Evolutionary conservation across 1,140 invertebrate genomes (phyloP).

Genomic region (Eumaeus atala): DNA sequence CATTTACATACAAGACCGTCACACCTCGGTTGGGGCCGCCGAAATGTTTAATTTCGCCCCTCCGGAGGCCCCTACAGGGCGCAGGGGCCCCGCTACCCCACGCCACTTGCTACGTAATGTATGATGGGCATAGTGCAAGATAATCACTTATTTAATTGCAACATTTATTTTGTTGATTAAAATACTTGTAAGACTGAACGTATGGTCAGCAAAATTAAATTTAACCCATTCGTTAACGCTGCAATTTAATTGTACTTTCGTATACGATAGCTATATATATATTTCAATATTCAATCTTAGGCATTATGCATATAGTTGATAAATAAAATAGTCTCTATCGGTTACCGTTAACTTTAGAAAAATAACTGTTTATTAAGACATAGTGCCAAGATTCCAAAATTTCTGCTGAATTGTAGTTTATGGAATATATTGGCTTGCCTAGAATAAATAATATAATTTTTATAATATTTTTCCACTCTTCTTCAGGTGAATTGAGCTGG

Average conservation of each 20-base stretch:
- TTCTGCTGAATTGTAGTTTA: too few species aligned
- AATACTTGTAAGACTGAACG: constrained; percentile 45
- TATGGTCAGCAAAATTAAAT: constrained; percentile 32
- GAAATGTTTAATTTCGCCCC: constrained; percentile 64
- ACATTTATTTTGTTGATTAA: constrained; percentile 73
- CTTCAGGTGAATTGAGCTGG: too few species aligned
- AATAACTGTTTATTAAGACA: too few species aligned
- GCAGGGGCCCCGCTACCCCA: constrained; percentile 24
- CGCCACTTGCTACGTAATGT: constrained; percentile 57
- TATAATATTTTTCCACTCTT: too few species aligned
- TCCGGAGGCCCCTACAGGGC: constrained; percentile 16
- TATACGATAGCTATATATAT: background rate
- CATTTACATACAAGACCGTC: constrained; percentile 30
- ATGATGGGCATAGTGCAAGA: constrained; percentile 64
- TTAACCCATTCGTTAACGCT: too few species aligned
- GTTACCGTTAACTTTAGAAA: too few species aligned
- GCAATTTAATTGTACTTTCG: background rate
- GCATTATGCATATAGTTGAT: too few species aligned
- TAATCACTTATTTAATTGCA: constrained; percentile 71
- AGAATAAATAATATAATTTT: too few species aligned
- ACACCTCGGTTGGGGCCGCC: constrained; percentile 42
- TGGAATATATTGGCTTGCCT: too few species aligned
- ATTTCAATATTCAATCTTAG: too few species aligned
- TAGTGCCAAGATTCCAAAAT: too few species aligned
- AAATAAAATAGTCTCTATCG: too few species aligned